A percentile compares a stretch with the other conserved stretches of the same genome.
phyloP scores from a whole-genome alignment of 2,797 vertebrate genomes.

The Enoplosus armatus region DNA sequence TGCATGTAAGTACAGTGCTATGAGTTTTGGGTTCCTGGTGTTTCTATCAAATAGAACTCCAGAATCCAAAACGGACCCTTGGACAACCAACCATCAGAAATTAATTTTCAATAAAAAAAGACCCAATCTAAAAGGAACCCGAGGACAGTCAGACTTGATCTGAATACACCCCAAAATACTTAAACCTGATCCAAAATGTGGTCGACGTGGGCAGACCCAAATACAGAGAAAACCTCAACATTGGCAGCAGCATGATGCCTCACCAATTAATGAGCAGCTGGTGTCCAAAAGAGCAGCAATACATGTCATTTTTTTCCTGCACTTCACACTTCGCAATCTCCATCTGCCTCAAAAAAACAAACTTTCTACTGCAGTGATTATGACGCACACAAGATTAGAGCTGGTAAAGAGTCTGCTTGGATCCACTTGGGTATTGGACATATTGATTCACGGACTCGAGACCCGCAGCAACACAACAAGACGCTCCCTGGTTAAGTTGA shows the following conservation, averaged over 20 bases:
- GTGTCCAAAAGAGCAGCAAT: constrained; percentile 34
- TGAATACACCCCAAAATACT: not conserved
- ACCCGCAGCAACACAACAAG: not conserved
- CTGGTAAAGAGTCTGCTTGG: not conserved
- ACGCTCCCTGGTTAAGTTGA: not conserved
- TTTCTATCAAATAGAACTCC: not conserved
- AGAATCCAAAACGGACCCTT: not conserved
- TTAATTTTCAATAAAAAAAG: not conserved
- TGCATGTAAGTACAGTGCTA: not conserved
- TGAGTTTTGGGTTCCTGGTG: not conserved
- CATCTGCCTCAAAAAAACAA: constrained; percentile 18
- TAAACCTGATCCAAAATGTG: not conserved
- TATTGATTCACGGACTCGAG: not conserved
- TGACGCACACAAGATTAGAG: constrained; percentile 9
- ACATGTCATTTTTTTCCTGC: constrained; percentile 26
- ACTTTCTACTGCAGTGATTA: constrained; percentile 15
- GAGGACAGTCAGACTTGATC: not conserved
- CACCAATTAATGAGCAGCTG: constrained; percentile 44
- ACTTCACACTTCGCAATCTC: constrained; percentile 15
- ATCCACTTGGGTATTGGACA: not conserved
- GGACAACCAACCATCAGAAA: not conserved
- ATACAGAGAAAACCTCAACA: constrained; percentile 13
- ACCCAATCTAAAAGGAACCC: not conserved
- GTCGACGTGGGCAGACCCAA: not conserved
- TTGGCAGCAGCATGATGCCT: constrained; percentile 16